These are phyloP conservation scores for Mirounga angustirostris DNA, from an alignment of 2,113 vertebrate genomes.

Conservation along the genomic window DNA sequence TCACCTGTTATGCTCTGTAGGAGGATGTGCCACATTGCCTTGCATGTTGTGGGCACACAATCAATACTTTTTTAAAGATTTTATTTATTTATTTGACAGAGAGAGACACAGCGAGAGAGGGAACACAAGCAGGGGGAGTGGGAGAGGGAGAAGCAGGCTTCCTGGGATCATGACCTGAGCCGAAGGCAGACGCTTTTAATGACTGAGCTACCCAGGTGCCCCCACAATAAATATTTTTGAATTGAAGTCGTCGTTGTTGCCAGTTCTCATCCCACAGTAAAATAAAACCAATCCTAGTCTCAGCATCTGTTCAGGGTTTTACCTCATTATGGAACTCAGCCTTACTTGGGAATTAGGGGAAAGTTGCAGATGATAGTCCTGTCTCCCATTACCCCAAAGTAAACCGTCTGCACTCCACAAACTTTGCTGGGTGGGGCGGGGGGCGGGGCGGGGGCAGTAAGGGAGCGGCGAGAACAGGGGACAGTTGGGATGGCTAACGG, in stretches of 20 bases:
- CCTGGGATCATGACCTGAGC: too few relatives aligned
- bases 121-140: too few relatives aligned
- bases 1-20: background rate
- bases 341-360: background rate
- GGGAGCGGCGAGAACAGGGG: fast-evolving
- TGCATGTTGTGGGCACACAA: background rate
- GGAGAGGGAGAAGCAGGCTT: too few relatives aligned
- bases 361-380: background rate
- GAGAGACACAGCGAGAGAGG: too few relatives aligned
- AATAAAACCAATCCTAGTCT: background rate
- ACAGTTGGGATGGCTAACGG: background rate
- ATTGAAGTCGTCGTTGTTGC: background rate
- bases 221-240: background rate
- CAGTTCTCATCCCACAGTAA: background rate
- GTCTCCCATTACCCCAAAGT: background rate
- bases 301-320: background rate
- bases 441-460: background rate
- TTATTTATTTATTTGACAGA: too few relatives aligned
- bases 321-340: background rate
- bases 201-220: too few relatives aligned
- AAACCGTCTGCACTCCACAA: background rate
- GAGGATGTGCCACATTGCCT: background rate
- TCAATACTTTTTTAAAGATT: background rate
- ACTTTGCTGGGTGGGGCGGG: background rate
- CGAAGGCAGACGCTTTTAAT: too few relatives aligned